Conservation (phyloP, 1,140 invertebrate species). For the Nautilus pompilius region DNA sequence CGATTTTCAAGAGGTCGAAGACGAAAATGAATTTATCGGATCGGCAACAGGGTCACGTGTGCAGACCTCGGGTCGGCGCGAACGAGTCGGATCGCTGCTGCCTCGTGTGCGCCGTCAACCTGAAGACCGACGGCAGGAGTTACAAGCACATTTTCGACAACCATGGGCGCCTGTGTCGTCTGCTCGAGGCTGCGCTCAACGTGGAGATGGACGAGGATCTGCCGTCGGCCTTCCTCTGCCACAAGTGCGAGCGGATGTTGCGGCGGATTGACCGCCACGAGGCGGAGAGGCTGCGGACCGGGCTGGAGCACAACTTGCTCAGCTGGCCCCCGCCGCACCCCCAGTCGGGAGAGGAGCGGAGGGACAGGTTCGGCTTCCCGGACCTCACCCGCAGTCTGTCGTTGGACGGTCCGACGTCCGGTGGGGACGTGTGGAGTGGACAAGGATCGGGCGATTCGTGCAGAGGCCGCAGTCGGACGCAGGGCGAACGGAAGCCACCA, state of each 20-base stretch:
- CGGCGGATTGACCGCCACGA: background rate
- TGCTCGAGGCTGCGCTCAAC: background rate
- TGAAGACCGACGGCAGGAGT: background rate
- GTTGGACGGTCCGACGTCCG: no score
- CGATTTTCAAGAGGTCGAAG: no score
- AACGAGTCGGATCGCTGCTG: background rate
- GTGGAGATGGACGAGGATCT: background rate
- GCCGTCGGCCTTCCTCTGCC: background rate
- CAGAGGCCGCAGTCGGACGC: no score
- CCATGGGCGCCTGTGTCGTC: background rate
- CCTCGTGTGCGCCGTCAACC: background rate
- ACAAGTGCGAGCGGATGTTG: background rate
- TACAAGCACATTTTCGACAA: background rate
- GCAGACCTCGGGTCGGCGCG: background rate
- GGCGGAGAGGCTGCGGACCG: background rate
- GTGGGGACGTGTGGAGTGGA: no score
- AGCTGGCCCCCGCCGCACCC: background rate
- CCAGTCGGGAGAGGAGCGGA: no score
- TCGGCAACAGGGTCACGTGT: no score
- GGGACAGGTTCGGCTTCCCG: no score
- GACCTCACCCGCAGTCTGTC: no score
- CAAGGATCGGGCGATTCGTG: no score
- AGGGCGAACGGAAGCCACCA: no score
- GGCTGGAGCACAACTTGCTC: background rate
- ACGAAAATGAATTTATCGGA: no score